phyloP scores from a whole-genome alignment of 2,797 vertebrate species.

The Spheniscus humboldti region DNA sequence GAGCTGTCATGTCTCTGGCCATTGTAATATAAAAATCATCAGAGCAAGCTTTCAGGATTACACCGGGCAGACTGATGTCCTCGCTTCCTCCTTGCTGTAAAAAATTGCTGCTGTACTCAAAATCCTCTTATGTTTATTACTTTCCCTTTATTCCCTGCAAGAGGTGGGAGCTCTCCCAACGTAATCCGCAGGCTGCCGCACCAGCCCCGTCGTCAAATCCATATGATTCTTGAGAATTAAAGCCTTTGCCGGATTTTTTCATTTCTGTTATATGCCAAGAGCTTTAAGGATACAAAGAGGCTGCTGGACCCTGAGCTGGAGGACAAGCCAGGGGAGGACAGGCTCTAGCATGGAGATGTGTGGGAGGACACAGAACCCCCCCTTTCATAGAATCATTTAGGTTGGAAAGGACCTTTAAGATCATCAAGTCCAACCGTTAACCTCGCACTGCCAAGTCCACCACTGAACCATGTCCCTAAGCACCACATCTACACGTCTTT shows the following conservation, averaged over 20 bases:
- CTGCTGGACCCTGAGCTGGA: background rate
- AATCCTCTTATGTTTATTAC: conserved; percentile 54
- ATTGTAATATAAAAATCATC: background rate
- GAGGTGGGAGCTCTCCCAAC: background rate
- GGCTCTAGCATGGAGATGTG: fast-evolving
- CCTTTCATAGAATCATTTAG: background rate
- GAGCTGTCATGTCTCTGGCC: background rate
- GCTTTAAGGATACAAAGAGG: background rate
- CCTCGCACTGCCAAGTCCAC: background rate
- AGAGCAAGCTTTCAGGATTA: conserved; percentile 1
- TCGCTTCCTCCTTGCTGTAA: background rate
- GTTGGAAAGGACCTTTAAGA: background rate
- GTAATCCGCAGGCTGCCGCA: background rate
- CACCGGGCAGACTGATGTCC: background rate
- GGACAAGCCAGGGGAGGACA: background rate
- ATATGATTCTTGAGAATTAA: conserved; percentile 18
- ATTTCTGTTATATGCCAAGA: background rate
- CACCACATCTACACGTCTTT: fast-evolving
- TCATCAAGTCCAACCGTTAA: fast-evolving
- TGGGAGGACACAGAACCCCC: background rate
- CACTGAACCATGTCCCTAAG: background rate
- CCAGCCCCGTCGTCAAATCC: background rate
- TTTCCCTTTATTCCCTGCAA: background rate
- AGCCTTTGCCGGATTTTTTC: background rate
- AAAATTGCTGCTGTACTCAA: conserved; percentile 10